These are phyloP conservation scores for Leucopsar rothschildi DNA, from an alignment of 2,113 vertebrate genomes.

Conservation along the genomic window DNA sequence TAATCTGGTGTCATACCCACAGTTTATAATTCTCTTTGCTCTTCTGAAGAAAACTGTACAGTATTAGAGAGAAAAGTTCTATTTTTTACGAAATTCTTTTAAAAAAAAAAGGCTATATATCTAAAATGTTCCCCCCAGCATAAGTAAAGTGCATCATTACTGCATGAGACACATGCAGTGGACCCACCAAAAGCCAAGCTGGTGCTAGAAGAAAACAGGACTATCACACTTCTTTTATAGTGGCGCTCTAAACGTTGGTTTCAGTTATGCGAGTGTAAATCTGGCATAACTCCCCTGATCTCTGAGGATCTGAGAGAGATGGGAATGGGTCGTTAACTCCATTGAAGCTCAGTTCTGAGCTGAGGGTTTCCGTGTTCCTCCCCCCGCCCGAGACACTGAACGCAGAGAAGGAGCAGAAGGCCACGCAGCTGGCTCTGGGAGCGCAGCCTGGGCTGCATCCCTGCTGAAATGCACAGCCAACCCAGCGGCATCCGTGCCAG, in stretches of 20 bases:
- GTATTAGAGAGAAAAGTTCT: conserved; percentile 65
- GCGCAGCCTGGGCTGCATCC: background rate
- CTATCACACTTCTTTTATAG: background rate
- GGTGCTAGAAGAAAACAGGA: conserved; percentile 35
- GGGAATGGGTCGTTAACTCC: conserved; percentile 47
- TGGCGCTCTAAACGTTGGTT: background rate
- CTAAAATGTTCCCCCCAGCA: conserved; percentile 44
- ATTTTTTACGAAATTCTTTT: conserved; percentile 52
- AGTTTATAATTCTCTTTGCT: conserved; percentile 61
- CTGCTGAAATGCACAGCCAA: background rate
- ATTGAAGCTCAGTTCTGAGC: conserved; percentile 60
- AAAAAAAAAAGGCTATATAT: conserved; percentile 29
- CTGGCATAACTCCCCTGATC: background rate
- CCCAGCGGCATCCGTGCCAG: background rate
- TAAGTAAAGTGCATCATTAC: conserved; percentile 25
- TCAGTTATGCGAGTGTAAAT: background rate
- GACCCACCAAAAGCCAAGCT: conserved; percentile 28
- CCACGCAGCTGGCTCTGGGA: background rate
- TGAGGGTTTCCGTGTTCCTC: conserved; percentile 56
- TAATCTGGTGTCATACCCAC: background rate
- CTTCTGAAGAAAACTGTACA: conserved; percentile 57
- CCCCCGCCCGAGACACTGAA: background rate
- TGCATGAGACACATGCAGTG: conserved; percentile 15
- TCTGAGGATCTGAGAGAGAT: background rate
- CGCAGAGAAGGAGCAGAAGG: conserved; percentile 10